These are phyloP conservation scores for Girardinus metallicus DNA, from an alignment of 2,797 vertebrate genomes.

Conservation along the genomic window DNA sequence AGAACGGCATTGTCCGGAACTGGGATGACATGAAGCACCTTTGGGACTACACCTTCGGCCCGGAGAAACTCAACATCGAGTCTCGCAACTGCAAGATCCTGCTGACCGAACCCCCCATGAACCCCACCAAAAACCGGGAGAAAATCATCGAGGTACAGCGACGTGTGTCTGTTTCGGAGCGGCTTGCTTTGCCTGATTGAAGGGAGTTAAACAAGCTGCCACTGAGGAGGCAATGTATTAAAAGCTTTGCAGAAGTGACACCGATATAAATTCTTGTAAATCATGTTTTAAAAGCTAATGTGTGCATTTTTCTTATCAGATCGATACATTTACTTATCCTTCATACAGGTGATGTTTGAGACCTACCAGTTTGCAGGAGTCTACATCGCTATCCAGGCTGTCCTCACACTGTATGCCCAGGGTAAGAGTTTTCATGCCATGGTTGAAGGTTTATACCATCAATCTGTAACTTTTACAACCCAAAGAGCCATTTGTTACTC, in stretches of 20 bases:
- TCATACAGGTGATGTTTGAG: constrained; percentile 85
- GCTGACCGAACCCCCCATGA: constrained; percentile 87
- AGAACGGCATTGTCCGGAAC: constrained; percentile 86
- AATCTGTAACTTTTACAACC: neutral
- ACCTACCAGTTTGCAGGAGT: constrained; percentile 85
- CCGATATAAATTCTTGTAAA: neutral
- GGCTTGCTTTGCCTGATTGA: neutral
- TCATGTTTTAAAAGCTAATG: neutral
- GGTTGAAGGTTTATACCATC: neutral
- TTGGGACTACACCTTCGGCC: constrained; percentile 88
- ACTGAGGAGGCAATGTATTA: neutral
- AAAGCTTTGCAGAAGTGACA: neutral
- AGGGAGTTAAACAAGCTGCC: no score
- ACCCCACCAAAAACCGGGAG: constrained; percentile 86
- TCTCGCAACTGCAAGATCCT: constrained; percentile 86
- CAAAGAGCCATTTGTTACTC: no score
- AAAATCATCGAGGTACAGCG: constrained; percentile 79
- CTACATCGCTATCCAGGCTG: constrained; percentile 87
- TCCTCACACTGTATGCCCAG: constrained; percentile 87
- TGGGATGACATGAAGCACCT: constrained; percentile 89
- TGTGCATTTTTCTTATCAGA: neutral
- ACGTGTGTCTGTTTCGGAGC: neutral
- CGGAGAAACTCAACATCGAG: constrained; percentile 82
- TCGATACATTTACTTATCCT: neutral
- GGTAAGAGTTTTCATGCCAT: constrained; percentile 63